Base-by-base conservation (phyloP, 1,140 invertebrate species). In the Helicoverpa zea region DNA sequence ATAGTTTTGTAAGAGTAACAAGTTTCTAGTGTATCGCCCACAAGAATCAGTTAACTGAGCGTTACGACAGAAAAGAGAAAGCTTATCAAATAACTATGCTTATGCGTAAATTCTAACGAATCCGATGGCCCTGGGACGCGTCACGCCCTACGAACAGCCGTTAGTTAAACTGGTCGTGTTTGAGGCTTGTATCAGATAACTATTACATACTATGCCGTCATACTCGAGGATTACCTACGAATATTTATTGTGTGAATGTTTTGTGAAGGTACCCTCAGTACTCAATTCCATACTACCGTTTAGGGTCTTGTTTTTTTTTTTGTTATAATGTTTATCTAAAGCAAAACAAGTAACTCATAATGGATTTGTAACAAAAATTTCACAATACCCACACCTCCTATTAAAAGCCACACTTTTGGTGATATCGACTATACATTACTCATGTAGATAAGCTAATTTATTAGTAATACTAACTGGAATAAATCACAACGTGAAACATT, bases 11-110 rank as follows among this genome's bases (percentile, higher is more conserved):
- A 64, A 29, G 23, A 72, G 64, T 68, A 72, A 72, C 49, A 72
- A 72, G 68, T 54, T 72, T 10, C 29, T 16, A 47, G 23, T 66
- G 14, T 47, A 54, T 72, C 68, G 23, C 49, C 49, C 68, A 52
- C 49, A 7, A 74, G 58, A 18, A 76, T 52, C 68, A 54, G 52
- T 30, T 58, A 64, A 66, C 61, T 51, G 5, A 16, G n/a, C 61
- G 56, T 63, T 76, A 58, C 47, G 51, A 54, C 61, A 63, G 23
- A 77, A 77, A 66, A 77, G 75, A 77, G 75, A 77, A 77, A 77
- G 59, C 29, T 77, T 30, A 64, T 77, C 75, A 77, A 77, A 77
- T 56, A 75, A 13, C 75, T 35, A 73, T 29, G 10, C 54, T 64
- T 77, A 23, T 64, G 59, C 74, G 61, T 77, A 29, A 51, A 52